Conservation (phyloP, 2,113 vertebrate species). For the Micronycteris hirsuta region DNA sequence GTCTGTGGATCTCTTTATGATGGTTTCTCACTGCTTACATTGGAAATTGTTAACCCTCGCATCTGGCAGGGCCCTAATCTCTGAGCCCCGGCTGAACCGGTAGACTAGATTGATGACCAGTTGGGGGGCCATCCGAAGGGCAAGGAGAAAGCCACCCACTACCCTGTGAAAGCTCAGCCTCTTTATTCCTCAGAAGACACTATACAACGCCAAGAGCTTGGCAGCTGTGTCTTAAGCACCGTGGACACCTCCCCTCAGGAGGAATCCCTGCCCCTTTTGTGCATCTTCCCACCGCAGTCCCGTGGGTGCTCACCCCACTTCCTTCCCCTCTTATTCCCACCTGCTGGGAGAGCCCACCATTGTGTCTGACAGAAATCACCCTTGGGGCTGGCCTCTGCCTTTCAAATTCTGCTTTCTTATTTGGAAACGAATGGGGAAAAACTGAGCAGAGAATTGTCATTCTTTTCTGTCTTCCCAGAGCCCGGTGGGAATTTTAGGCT, state of each 20-base stretch:
- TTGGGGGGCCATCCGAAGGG: not conserved
- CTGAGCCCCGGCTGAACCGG: not conserved
- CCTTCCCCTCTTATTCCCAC: not conserved
- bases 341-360: not conserved
- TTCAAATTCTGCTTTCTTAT: not conserved
- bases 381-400: not conserved
- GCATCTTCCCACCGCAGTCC: not conserved
- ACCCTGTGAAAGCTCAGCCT: not conserved
- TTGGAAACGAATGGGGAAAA: not conserved
- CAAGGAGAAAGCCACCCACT: not conserved
- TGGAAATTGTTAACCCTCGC: not conserved
- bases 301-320: not conserved
- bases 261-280: not conserved
- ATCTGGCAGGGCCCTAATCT: not conserved
- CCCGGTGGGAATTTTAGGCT: not conserved
- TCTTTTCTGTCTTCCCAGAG: not conserved
- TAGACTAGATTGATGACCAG: not conserved
- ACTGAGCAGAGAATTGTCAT: not conserved
- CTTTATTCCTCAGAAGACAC: not conserved
- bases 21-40: not conserved
- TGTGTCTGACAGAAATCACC: not conserved
- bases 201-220: not conserved
- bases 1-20: not conserved
- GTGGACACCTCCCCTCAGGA: not conserved
- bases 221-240: not conserved